Evolutionary conservation across 2,797 vertebrate genomes (phyloP), one percentile per base, ranked within the genome.

Genomic region (Enteromius thamalakanensis): DNA sequence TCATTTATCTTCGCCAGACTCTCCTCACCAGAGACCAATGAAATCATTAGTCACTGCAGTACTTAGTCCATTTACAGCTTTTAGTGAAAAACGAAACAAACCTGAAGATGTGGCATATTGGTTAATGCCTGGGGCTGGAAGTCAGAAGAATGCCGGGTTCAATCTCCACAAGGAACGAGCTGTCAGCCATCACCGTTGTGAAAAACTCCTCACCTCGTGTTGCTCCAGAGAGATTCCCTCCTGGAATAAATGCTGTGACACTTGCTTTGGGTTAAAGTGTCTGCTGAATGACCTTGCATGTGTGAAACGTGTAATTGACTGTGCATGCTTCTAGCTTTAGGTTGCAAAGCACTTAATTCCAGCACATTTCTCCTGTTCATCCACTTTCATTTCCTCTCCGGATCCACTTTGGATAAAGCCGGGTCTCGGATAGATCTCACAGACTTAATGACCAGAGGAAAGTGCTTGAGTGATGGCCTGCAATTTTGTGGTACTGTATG

Each of bases 401-500:
- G 76, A 76, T 12, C 68, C 19, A 45, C 58, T 12, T 58, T 62
- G 37, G 10, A 64, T 45, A 45, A 77, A 62, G 40, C 4, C 1
- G 0, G 45, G 37, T 62, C 4, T 45, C 7, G 8, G 23, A 76
- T 60, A 45, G 55, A 29, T 77, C 58, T 62, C 37, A 77, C 55
- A 76, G 23, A 62, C 5, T 45, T 11, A 78, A 21, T 26, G 11
- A 6, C 47, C 47, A 62, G 81, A 79, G 85, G 42, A 53, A 29
- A 80, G 75, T 47, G 23, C 76, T 70, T 74, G 49, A 15, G 29
- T 32, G 72, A 75, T 19, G 67, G 42, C 40, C 76, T 83, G 65
- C 64, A 87, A 87, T 86, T 45, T 64, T 79, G 74, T 77, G 77
- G 75, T 78, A 8, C 12, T 17, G 14, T 64, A 74, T 49, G 37